Evolutionary conservation across 1,140 invertebrate genomes (phyloP).

Genomic region (Drosophila bocki): DNA sequence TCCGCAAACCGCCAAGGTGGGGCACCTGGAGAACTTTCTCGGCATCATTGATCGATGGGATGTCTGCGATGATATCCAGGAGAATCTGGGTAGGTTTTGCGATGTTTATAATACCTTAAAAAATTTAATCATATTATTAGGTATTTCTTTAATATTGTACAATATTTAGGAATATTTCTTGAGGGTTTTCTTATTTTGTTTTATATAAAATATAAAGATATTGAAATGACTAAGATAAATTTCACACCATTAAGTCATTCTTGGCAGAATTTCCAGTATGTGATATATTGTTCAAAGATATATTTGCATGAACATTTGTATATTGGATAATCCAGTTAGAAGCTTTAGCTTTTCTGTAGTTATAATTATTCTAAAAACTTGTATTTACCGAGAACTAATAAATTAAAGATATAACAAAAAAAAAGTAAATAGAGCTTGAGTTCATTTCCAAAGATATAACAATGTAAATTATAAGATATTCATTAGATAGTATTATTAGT

Average conservation of each 20-base stretch:
- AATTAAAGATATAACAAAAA: background rate
- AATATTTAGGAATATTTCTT: background rate
- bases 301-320: background rate
- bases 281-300: background rate
- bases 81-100: constrained; percentile 86
- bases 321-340: background rate
- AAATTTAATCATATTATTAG: background rate
- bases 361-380: background rate
- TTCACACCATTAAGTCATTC: background rate
- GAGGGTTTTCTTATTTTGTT: background rate
- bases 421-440: too few relatives aligned
- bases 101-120: background rate
- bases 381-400: background rate
- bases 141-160: too few relatives aligned
- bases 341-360: background rate
- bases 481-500: too few relatives aligned
- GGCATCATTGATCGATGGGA: constrained; percentile 89
- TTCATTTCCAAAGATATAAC: background rate
- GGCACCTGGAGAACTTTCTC: constrained; percentile 86
- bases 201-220: background rate
- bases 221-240: background rate
- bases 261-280: background rate
- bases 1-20: constrained; percentile 85
- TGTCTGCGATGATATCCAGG: constrained; percentile 87
- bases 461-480: background rate